phyloP scores from a whole-genome alignment of 2,888 invertebrate species.

The Mallateleia sp. region DNA sequence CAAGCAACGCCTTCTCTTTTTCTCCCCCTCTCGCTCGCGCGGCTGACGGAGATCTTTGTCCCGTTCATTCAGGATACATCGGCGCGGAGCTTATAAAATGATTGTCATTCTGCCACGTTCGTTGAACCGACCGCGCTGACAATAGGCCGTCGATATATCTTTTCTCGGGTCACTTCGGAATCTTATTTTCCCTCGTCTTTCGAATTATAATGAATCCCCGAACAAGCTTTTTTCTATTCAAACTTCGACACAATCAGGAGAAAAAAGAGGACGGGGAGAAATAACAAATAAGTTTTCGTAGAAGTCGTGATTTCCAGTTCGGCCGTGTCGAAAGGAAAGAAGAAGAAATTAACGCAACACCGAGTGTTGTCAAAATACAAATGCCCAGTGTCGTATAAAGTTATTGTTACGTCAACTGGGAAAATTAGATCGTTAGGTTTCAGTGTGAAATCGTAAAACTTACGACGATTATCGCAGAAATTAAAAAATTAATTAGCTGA shows the following conservation, averaged over 20 bases:
- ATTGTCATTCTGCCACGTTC: slow-evolving; percentile 73
- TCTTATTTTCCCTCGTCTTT: slow-evolving; percentile 61
- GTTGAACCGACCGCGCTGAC: slow-evolving; percentile 66
- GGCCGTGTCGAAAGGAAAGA: neutral
- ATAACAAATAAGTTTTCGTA: slow-evolving; percentile 43
- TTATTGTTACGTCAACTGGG: too few species aligned
- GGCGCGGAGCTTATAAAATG: slow-evolving; percentile 57
- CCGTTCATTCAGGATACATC: slow-evolving; percentile 57
- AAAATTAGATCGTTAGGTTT: too few species aligned
- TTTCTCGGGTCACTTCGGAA: slow-evolving; percentile 57
- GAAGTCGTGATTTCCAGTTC: slow-evolving; percentile 41
- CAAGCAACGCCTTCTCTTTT: slow-evolving; percentile 12
- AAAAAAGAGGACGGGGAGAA: slow-evolving; percentile 15
- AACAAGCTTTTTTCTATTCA: slow-evolving; percentile 58
- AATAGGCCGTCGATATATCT: slow-evolving; percentile 72
- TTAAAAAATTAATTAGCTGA: too few species aligned
- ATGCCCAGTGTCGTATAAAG: too few species aligned
- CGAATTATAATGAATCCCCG: slow-evolving; percentile 55
- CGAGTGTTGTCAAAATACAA: slow-evolving; percentile 26
- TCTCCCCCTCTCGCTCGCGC: slow-evolving; percentile 5
- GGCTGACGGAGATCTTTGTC: slow-evolving; percentile 22
- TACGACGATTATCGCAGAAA: too few species aligned
- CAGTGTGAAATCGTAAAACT: too few species aligned
- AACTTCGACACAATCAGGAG: slow-evolving; percentile 55
- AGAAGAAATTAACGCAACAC: slow-evolving; percentile 44